Conservation (phyloP, 2,888 invertebrate species). For the Drosophila meridiana region DNA sequence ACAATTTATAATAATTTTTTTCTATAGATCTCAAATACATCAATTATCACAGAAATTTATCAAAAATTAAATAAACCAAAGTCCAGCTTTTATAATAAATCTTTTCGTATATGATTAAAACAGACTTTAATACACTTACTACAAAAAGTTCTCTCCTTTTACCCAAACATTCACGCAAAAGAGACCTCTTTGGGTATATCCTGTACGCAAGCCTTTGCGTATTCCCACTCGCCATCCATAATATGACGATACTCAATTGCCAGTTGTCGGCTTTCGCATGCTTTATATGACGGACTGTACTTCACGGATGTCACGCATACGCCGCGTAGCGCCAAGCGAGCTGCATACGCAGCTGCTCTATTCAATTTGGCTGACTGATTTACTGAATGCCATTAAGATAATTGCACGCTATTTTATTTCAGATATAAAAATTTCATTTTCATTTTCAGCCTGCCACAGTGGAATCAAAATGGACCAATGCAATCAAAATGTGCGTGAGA, state of each 20-base stretch:
- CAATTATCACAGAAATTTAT: too few species aligned
- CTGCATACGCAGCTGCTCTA: conserved; percentile 40
- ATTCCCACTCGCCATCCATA: not conserved
- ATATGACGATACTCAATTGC: conserved; percentile 6
- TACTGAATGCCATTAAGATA: conserved; percentile 61
- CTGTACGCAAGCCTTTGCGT: not conserved
- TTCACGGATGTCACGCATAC: conserved; percentile 56
- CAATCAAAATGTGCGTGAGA: not conserved
- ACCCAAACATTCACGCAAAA: not conserved
- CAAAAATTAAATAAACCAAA: not conserved
- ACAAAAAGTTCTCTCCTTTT: not conserved
- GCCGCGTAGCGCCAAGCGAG: conserved; percentile 51
- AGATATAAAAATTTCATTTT: conserved; percentile 17
- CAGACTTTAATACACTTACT: not conserved
- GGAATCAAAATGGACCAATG: conserved; percentile 1
- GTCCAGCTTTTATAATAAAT: not conserved
- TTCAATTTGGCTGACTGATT: conserved; percentile 22
- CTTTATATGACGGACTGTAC: conserved; percentile 13
- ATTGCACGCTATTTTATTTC: conserved; percentile 71
- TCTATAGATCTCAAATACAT: too few species aligned
- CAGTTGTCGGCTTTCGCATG: conserved; percentile 8
- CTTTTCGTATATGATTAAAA: not conserved
- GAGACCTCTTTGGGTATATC: not conserved
- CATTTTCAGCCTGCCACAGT: conserved; percentile 4
- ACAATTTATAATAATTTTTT: too few species aligned